phyloP scores from a whole-genome alignment of 2,797 vertebrate species.

The Coccyzus lansbergi region DNA sequence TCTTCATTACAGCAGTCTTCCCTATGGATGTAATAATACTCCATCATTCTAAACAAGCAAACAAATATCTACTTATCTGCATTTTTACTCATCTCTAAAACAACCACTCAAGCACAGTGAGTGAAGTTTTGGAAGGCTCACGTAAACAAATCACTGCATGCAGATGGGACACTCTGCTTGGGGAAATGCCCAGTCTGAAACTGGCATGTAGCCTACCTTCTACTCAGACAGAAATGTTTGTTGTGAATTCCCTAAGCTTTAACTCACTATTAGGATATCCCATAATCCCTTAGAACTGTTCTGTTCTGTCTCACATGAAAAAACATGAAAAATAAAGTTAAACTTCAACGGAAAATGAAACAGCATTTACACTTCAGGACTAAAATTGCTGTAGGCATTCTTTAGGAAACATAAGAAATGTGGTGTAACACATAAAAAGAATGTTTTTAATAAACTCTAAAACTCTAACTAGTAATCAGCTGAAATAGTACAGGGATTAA shows the following conservation, averaged over 20 bases:
- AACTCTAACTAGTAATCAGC: too few relatives aligned
- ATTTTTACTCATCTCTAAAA: not conserved
- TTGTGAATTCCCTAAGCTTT: conserved; percentile 56
- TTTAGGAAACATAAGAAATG: not conserved
- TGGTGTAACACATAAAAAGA: not conserved
- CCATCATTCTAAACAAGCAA: not conserved
- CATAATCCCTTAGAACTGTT: conserved; percentile 41
- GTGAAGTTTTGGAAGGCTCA: not conserved
- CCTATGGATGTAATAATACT: not conserved
- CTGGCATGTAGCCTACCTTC: not conserved
- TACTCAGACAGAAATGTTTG: conserved; percentile 47
- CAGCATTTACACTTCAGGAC: not conserved
- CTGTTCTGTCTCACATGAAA: conserved; percentile 9
- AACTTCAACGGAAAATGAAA: conserved; percentile 50
- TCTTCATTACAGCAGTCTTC: not conserved
- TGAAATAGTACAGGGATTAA: too few relatives aligned
- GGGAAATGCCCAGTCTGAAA: conserved; percentile 41
- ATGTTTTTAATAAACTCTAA: conserved; percentile 9
- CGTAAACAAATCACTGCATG: conserved; percentile 8
- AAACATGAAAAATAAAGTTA: conserved; percentile 34
- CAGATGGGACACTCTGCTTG: conserved; percentile 14
- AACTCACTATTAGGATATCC: conserved; percentile 47
- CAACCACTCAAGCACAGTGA: not conserved
- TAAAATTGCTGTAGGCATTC: not conserved
- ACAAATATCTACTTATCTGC: not conserved